These are phyloP conservation scores for Chrysodeixis includens DNA, from an alignment of 2,888 invertebrate genomes.

Conservation along the genomic window DNA sequence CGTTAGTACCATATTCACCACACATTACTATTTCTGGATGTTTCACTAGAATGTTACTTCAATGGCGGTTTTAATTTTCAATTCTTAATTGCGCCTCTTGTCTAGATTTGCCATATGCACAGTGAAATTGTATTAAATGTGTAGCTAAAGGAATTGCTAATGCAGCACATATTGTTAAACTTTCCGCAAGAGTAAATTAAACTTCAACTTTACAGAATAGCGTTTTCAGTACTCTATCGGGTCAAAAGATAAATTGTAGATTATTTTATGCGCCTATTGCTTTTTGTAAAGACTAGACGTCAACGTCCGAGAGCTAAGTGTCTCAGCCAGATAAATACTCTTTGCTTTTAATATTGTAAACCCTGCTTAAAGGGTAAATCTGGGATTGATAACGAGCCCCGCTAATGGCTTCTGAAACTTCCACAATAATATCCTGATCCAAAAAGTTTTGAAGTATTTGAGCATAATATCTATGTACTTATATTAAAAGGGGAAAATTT, in stretches of 20 bases:
- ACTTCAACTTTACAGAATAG: no score
- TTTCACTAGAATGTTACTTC: not conserved
- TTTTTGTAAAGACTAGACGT: not conserved
- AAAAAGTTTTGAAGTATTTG: slow-evolving; percentile 3
- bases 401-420: slow-evolving; percentile 2
- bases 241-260: no score
- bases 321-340: not conserved
- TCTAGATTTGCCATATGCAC: not conserved
- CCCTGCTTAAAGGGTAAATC: not conserved
- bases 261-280: not conserved
- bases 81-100: not conserved
- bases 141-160: no score
- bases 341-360: not conserved
- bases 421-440: not conserved
- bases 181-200: no score
- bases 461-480: not conserved
- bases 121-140: no score
- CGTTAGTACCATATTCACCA: not conserved
- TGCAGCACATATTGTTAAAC: no score
- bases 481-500: not conserved
- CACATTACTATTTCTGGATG: not conserved
- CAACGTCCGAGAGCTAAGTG: no score
- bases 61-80: not conserved
- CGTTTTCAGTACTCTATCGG: no score
- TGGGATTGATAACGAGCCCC: not conserved